phyloP scores from a whole-genome alignment of 37 sponge, comb jelly and placozoan species.

The Eunapius fragilis region DNA sequence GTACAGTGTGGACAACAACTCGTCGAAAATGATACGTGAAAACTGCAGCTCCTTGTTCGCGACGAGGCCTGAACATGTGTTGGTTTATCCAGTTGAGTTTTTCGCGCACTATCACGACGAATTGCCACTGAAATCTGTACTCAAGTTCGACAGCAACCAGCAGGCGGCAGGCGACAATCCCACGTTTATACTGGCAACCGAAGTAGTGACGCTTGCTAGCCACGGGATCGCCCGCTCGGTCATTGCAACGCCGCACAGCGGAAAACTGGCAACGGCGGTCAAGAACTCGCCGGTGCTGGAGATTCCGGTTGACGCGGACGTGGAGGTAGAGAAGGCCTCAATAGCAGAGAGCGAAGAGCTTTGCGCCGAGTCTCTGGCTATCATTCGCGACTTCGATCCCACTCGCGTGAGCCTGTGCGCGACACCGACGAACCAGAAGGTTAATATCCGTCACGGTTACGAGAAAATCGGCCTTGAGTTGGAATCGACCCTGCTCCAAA shows the following conservation, averaged over 20 bases:
- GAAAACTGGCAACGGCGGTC: background rate
- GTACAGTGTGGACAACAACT: background rate
- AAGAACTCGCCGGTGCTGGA: background rate
- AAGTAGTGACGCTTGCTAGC: background rate
- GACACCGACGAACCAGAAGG: background rate
- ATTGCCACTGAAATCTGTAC: background rate
- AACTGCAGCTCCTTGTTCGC: background rate
- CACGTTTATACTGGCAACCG: background rate
- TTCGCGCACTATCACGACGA: background rate
- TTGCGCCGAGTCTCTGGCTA: background rate
- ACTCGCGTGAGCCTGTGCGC: background rate
- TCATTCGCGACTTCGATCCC: background rate
- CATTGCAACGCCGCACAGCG: background rate
- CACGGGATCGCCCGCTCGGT: background rate
- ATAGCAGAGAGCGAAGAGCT: background rate
- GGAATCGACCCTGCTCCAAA: background rate
- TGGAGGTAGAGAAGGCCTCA: background rate
- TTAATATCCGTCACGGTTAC: background rate
- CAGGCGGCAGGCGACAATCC: background rate
- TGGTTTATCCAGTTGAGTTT: background rate
- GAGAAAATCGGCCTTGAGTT: background rate
- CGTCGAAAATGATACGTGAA: background rate
- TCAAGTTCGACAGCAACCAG: background rate
- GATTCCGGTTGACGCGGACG: background rate
- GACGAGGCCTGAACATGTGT: background rate